A percentile compares a stretch with the other conserved stretches of the same genome.
Evolutionary conservation across 2,797 vertebrate species (phyloP).

Genomic region (Microctenopoma stevenorrisi): DNA sequence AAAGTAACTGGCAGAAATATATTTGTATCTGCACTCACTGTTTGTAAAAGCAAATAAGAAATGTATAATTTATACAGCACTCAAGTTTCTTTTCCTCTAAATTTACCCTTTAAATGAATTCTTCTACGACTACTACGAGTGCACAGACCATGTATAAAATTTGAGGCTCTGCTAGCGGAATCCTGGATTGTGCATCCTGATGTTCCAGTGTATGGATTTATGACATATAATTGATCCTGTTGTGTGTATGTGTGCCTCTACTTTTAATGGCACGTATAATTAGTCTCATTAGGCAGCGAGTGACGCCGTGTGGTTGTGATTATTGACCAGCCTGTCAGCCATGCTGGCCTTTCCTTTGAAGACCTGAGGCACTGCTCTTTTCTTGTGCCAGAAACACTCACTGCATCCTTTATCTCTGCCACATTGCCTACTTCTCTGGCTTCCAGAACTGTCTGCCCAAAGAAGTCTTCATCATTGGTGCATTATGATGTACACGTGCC

Average conservation of each 20-base stretch:
- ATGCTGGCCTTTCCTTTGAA: slow-evolving; percentile 45
- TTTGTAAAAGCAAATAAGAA: not conserved
- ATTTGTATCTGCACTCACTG: not conserved
- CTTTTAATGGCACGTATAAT: slow-evolving; percentile 62
- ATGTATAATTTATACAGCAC: not conserved
- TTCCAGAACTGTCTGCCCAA: slow-evolving; percentile 26
- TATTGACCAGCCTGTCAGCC: slow-evolving; percentile 69
- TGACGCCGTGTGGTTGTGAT: slow-evolving; percentile 47
- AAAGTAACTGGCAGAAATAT: not conserved
- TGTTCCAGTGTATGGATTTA: slow-evolving; percentile 24
- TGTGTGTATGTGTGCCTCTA: not conserved
- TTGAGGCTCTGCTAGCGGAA: not conserved
- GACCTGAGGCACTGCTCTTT: slow-evolving; percentile 40
- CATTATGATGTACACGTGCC: not conserved
- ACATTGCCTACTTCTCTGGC: slow-evolving; percentile 8
- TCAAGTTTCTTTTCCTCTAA: not conserved
- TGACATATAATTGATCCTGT: slow-evolving; percentile 6
- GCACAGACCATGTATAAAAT: not conserved
- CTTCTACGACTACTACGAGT: not conserved
- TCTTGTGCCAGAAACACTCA: slow-evolving; percentile 53
- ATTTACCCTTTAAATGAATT: too few relatives aligned
- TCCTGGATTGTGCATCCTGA: not conserved
- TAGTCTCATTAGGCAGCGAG: slow-evolving; percentile 63
- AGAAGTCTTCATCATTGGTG: not conserved
- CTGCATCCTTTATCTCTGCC: slow-evolving; percentile 43